Conservation (phyloP, 2,113 vertebrate genomes). For the Trichomycterus rosablanca region DNA sequence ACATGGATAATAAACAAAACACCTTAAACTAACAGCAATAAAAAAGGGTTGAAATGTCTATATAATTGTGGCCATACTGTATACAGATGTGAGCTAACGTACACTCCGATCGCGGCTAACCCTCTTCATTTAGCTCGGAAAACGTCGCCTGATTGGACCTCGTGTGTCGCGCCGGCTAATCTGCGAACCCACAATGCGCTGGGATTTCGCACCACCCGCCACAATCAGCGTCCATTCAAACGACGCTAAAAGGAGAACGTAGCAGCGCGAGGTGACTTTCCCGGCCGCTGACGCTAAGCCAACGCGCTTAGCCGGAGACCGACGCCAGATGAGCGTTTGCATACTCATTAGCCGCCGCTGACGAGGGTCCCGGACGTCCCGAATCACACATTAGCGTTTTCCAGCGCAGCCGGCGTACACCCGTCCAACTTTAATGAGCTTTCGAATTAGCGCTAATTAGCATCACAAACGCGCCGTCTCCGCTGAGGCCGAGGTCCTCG, state of each 20-base stretch:
- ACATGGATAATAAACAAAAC: too few relatives aligned
- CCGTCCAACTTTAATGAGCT: constrained; percentile 32
- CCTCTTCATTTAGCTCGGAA: not conserved
- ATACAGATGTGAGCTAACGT: too few relatives aligned
- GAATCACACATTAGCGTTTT: constrained; percentile 10
- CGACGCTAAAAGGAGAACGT: not conserved
- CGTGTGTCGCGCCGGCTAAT: constrained; percentile 48
- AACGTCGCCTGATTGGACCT: constrained; percentile 1
- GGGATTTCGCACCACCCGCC: constrained; percentile 17
- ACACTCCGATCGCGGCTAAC: too few relatives aligned
- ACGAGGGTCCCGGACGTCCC: constrained; percentile 4
- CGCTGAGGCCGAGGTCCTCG: constrained; percentile 16
- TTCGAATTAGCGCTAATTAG: constrained; percentile 42
- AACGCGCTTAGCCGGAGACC: not conserved
- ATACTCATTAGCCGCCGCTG: constrained; percentile 21
- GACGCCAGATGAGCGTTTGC: not conserved
- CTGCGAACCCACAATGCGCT: constrained; percentile 43
- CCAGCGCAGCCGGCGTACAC: constrained; percentile 9
- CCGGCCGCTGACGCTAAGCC: not conserved
- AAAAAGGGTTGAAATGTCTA: too few relatives aligned
- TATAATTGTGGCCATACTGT: too few relatives aligned
- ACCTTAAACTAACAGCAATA: too few relatives aligned
- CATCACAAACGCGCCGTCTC: constrained; percentile 34
- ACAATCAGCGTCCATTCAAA: constrained; percentile 61
- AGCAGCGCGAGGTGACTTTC: not conserved